These are phyloP conservation scores for Pleuronectes platessa DNA, from an alignment of 2,113 vertebrate genomes.

Conservation along the genomic window DNA sequence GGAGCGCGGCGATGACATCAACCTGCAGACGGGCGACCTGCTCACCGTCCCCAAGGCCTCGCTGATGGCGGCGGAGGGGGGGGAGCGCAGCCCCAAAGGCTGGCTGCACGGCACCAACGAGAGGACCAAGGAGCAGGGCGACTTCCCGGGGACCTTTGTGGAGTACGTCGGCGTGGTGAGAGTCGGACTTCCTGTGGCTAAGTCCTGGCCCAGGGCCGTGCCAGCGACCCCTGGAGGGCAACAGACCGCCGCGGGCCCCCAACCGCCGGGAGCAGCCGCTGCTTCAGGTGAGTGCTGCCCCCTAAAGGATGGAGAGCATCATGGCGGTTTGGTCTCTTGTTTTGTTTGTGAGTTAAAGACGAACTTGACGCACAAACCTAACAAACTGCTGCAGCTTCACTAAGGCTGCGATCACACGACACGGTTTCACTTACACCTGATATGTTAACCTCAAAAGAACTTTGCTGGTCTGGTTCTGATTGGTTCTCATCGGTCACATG, in stretches of 20 bases:
- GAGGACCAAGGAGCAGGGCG: conserved; percentile 84
- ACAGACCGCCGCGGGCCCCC: background rate
- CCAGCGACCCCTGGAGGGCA: conserved; percentile 68
- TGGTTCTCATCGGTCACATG: too few species aligned
- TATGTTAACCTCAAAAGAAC: too few species aligned
- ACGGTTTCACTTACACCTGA: too few species aligned
- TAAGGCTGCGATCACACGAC: too few species aligned
- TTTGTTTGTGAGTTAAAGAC: background rate
- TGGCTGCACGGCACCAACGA: conserved; percentile 87
- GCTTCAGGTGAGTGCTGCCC: conserved; percentile 79
- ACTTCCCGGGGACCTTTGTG: conserved; percentile 88
- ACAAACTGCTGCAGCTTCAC: too few species aligned
- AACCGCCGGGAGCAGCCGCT: conserved; percentile 48
- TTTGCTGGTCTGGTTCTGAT: too few species aligned
- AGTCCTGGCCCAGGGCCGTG: conserved; percentile 80
- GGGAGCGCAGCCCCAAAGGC: conserved; percentile 81
- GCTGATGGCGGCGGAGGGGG: conserved; percentile 79
- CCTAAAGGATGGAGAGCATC: background rate
- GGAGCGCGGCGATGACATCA: conserved; percentile 84
- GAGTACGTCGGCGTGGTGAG: conserved; percentile 82
- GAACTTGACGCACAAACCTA: background rate
- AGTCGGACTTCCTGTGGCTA: conserved; percentile 41
- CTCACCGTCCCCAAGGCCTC: conserved; percentile 80
- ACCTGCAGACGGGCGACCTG: conserved; percentile 83
- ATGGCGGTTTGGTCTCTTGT: too few species aligned